Conservation (phyloP, 2,888 invertebrate species). For the Drosophila macrothrix region DNA sequence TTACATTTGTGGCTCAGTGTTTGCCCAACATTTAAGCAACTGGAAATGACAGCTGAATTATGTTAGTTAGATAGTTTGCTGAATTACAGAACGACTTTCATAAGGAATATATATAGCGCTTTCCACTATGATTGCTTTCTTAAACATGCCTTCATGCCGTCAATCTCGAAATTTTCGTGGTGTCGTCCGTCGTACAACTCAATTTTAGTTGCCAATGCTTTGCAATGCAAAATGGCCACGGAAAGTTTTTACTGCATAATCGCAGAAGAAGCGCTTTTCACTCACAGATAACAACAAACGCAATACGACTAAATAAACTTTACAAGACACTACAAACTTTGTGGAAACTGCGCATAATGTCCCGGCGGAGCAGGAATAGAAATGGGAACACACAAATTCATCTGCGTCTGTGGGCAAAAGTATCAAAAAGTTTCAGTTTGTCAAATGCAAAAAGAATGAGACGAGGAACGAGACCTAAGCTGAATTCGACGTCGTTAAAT, state of each 20-base stretch:
- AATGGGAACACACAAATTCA: slow-evolving; percentile 70
- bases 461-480: slow-evolving; percentile 17
- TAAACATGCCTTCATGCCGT: slow-evolving; percentile 48
- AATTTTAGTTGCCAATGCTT: slow-evolving; percentile 72
- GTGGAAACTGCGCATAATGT: slow-evolving; percentile 69
- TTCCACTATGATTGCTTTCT: slow-evolving; percentile 14
- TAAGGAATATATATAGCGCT: slow-evolving; percentile 18
- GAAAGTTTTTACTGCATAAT: slow-evolving; percentile 78
- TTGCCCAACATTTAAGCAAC: slow-evolving; percentile 71
- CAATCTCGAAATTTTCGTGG: slow-evolving; percentile 55
- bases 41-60: slow-evolving; percentile 56
- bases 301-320: slow-evolving; percentile 35
- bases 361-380: slow-evolving; percentile 34
- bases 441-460: slow-evolving; percentile 73
- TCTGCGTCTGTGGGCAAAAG: slow-evolving; percentile 65
- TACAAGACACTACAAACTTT: slow-evolving; percentile 61
- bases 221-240: slow-evolving; percentile 73
- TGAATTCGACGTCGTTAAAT: slow-evolving; percentile 50
- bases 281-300: slow-evolving; percentile 49
- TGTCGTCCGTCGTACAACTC: slow-evolving; percentile 58
- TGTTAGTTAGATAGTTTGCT: slow-evolving; percentile 34
- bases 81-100: slow-evolving; percentile 34
- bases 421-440: slow-evolving; percentile 68
- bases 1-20: slow-evolving; percentile 66
- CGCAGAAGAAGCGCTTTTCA: slow-evolving; percentile 71